A percentile compares a stretch with the other conserved stretches of the same genome.
phyloP scores from a whole-genome alignment of 2,113 vertebrate species.

The Myotis yumanensis region DNA sequence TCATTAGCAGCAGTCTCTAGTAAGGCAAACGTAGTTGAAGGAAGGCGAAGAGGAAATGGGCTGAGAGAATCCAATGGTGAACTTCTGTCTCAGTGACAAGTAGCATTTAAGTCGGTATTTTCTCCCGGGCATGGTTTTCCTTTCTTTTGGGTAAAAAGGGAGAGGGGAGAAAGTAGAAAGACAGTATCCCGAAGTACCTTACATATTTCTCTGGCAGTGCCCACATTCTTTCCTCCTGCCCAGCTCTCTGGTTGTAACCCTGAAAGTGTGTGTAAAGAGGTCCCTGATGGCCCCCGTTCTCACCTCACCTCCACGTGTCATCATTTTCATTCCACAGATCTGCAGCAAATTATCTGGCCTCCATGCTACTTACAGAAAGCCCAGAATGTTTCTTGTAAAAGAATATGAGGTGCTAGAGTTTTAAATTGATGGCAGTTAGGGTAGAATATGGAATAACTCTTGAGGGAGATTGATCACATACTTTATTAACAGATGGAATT shows the following conservation, averaged over 20 bases:
- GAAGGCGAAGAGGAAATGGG: neutral
- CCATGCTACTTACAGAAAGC: neutral
- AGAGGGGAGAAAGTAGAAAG: neutral
- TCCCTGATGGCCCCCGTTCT: neutral
- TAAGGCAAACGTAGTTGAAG: neutral
- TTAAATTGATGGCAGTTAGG: constrained; percentile 28
- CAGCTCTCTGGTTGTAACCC: neutral
- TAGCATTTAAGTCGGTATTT: constrained; percentile 15
- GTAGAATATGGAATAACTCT: constrained; percentile 40
- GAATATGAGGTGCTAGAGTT: neutral
- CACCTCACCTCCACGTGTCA: neutral
- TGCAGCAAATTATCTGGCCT: neutral
- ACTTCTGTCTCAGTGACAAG: constrained; percentile 37
- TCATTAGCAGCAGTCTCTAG: neutral
- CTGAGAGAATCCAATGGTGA: neutral
- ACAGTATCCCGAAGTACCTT: neutral
- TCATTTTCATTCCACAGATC: neutral
- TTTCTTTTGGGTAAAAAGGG: constrained; percentile 31
- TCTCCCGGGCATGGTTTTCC: constrained; percentile 22
- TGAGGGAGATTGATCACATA: neutral
- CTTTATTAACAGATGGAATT: constrained; percentile 48
- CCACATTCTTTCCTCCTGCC: neutral
- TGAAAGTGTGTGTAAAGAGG: constrained; percentile 8
- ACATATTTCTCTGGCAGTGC: neutral
- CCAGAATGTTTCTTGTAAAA: constrained; percentile 6